These are phyloP conservation scores for Porites lutea DNA, from an alignment of 64 coral and sea anemone genomes.

Conservation along the genomic window DNA sequence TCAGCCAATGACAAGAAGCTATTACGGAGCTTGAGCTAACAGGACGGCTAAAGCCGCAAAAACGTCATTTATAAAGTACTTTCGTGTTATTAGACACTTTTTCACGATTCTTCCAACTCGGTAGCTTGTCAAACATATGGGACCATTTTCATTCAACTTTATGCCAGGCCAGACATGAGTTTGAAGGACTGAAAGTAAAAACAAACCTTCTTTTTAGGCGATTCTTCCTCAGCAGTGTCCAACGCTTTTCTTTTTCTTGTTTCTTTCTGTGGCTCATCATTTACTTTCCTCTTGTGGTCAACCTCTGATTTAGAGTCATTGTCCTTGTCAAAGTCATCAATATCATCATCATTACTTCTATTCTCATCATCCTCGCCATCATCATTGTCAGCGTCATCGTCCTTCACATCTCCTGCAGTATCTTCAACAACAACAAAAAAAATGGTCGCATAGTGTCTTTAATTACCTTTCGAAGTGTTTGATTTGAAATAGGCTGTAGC, in stretches of 20 bases:
- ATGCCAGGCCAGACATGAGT: background rate
- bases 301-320: background rate
- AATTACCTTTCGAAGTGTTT: too few species aligned
- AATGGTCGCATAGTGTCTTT: too few species aligned
- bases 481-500: too few species aligned
- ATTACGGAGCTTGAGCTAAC: too few species aligned
- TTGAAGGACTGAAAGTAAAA: background rate
- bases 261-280: background rate
- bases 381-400: slow-evolving; percentile 35
- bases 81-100: too few species aligned
- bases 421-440: background rate
- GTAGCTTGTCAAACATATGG: too few species aligned
- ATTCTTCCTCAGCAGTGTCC: background rate
- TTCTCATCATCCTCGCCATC: background rate
- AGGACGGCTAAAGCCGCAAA: too few species aligned
- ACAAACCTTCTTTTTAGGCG: slow-evolving; percentile 10
- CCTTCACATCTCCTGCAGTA: background rate
- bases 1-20: too few species aligned
- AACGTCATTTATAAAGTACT: too few species aligned
- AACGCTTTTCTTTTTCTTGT: slow-evolving; percentile 49
- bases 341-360: slow-evolving; percentile 21
- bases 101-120: too few species aligned
- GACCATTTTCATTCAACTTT: background rate
- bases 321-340: background rate
- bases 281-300: background rate